phyloP scores from a whole-genome alignment of 1,140 invertebrate genomes.

The Euwallacea similis region DNA sequence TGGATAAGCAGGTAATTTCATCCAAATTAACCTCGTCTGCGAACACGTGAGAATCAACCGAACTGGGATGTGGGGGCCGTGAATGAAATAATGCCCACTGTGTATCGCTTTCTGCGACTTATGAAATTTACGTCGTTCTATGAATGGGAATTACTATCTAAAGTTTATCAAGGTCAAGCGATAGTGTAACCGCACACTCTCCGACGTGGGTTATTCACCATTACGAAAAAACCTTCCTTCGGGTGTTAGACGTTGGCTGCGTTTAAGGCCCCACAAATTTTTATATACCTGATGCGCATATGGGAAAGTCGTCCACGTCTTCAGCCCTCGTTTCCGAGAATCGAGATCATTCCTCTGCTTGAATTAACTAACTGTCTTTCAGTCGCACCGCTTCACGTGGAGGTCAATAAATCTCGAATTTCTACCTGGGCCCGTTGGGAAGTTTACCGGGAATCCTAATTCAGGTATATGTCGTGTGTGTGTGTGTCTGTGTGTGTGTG shows the following conservation, averaged over 20 bases:
- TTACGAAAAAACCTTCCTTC: not conserved
- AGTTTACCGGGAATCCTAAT: not conserved
- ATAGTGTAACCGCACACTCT: conserved; percentile 20
- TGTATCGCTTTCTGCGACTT: conserved; percentile 26
- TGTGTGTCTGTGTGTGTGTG: not conserved
- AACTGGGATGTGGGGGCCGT: conserved; percentile 8
- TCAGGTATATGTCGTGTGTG: not conserved
- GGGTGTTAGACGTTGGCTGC: not conserved
- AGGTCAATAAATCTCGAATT: not conserved
- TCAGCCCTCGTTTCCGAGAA: not conserved
- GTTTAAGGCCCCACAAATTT: not conserved
- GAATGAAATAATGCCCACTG: conserved; percentile 17
- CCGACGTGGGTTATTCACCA: conserved; percentile 8
- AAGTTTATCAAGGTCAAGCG: conserved; percentile 39
- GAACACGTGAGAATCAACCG: no score
- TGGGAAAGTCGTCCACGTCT: no score
- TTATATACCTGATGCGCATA: not conserved
- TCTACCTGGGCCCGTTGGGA: not conserved
- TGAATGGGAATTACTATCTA: conserved; percentile 37
- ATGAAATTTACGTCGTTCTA: conserved; percentile 32
- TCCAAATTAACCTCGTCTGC: no score
- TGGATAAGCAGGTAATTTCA: no score
- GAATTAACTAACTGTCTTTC: not conserved
- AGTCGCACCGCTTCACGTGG: not conserved
- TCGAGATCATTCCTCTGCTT: not conserved